Conservation (phyloP, 2,113 vertebrate species). For the Gasterosteus nipponicus region DNA sequence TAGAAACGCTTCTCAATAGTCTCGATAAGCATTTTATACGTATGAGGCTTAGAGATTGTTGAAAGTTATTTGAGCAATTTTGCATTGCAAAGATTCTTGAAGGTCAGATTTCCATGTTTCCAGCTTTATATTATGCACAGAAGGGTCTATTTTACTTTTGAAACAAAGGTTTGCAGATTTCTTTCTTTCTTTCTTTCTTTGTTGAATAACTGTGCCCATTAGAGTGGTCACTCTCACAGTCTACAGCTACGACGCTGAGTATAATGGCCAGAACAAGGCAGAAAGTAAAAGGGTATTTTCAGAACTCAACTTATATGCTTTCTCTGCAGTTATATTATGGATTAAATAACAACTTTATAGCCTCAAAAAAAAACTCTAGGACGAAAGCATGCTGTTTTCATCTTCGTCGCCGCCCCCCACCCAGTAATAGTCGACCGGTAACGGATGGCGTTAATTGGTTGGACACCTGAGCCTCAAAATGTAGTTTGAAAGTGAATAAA, state of each 20-base stretch:
- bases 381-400: background rate
- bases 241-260: background rate
- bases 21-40: background rate
- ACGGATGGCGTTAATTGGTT: constrained; percentile 37
- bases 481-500: constrained; percentile 39
- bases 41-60: background rate
- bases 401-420: background rate
- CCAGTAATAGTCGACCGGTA: background rate
- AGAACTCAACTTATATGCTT: background rate
- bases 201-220: background rate
- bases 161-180: background rate
- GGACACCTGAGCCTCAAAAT: constrained; percentile 27
- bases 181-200: background rate
- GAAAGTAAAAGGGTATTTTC: too few relatives aligned
- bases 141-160: background rate
- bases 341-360: background rate
- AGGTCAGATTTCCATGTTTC: background rate
- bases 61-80: background rate
- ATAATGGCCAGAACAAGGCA: background rate
- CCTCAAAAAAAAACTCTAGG: background rate
- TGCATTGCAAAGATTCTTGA: background rate
- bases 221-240: background rate
- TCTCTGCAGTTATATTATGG: background rate
- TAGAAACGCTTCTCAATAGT: background rate
- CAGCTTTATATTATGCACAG: background rate